Base-by-base conservation (phyloP, 2,797 vertebrate genomes). In the Protonibea diacanthus region DNA sequence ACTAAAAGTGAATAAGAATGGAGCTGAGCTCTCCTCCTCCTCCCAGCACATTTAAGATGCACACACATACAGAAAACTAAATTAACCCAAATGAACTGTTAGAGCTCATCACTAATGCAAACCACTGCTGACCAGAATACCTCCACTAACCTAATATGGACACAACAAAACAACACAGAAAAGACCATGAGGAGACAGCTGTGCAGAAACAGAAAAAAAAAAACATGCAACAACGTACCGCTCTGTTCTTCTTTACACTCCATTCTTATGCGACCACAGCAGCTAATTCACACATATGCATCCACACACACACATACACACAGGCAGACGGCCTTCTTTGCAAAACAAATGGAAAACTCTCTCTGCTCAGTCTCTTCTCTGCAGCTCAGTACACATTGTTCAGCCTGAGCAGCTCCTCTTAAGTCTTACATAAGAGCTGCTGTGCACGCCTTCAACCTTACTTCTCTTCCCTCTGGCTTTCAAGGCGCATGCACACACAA, bases 401-500 rank as follows among this genome's bases (percentile, higher is more conserved):
- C 83, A 82, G 55, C 15, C 29, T 4, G 38, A 63, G 75, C 48
- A 38, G 49, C 80, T 90, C 57, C 62, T 72, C 65, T 67, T 9
- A 38, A 52, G 51, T 62, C 75, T 91, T 93, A 91, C 76, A 47
- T 87, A 91, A 93, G 64, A 15, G 3, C 49, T 59, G 78, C 47
- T 62, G 38, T 38, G 63, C 47, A 74, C 38, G 82, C 80, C 84
- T 81, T 68, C 69, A 49, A 14, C 53, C 27, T 20, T 23, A 29
- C 57, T 38, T 40, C 33, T 65, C 58, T 56, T 68, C 71, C 74
- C 68, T 48, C 23, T 8, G 64, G 76, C 62, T 55, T 71, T 78
- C n/a, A 57, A 56, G 40, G 27, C 48, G 25, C 20, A 1, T 57
- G 23, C 33, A 38, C 33, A 38, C 33, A 38, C 33, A 38, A 8